A percentile compares a stretch with the other conserved stretches of the same genome.
Conservation (phyloP, 2,797 vertebrate genomes). For the Lutjanus argentimaculatus region DNA sequence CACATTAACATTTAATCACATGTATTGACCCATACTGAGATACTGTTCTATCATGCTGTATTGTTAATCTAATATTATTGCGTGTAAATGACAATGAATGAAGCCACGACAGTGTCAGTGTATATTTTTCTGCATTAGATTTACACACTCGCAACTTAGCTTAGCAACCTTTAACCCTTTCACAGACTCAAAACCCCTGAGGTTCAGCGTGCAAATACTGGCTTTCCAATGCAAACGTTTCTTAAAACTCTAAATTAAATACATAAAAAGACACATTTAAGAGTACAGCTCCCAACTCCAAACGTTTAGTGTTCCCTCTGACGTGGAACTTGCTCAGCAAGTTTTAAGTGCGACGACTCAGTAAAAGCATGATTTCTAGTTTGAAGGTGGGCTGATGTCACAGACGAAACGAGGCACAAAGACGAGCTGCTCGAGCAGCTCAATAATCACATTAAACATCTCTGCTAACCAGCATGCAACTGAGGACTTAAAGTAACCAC, state of each 20-base stretch:
- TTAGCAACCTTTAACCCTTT: constrained; percentile 12
- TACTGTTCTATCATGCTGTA: constrained; percentile 26
- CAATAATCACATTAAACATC: not conserved
- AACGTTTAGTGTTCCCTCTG: not conserved
- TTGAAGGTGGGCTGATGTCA: constrained; percentile 18
- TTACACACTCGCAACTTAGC: not conserved
- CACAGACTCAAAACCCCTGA: constrained; percentile 27
- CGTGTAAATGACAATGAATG: constrained; percentile 14
- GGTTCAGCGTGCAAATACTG: constrained; percentile 46
- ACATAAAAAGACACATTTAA: not conserved
- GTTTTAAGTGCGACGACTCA: not conserved
- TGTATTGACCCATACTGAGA: not conserved
- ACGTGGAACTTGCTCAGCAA: not conserved
- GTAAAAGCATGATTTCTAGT: constrained; percentile 14
- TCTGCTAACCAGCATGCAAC: constrained; percentile 52
- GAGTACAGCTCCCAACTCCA: not conserved
- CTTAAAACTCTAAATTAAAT: constrained; percentile 26
- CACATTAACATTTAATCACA: constrained; percentile 21
- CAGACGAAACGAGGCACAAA: constrained; percentile 50
- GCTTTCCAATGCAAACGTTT: constrained; percentile 21
- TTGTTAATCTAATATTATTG: constrained; percentile 3
- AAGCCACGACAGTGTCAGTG: not conserved
- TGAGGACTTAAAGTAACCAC: not conserved
- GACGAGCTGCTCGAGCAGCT: constrained; percentile 25
- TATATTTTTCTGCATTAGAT: not conserved